Conservation (phyloP, 1,140 invertebrate species). For the Idris sp. region DNA sequence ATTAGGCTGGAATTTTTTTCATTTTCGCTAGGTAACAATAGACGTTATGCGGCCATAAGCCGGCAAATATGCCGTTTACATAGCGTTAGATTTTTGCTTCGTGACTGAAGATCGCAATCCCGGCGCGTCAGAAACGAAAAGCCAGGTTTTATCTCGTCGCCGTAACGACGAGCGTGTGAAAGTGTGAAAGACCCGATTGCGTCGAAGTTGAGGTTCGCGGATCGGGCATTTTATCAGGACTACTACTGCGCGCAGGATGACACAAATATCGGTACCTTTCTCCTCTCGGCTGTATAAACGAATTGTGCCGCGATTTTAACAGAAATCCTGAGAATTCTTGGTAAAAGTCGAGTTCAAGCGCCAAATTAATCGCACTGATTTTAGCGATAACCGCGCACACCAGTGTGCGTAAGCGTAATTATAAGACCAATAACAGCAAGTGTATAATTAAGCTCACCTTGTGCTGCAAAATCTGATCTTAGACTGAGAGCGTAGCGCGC, state of each 20-base stretch:
- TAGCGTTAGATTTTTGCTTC: constrained; percentile 21
- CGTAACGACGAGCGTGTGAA: too few relatives aligned
- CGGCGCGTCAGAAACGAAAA: too few relatives aligned
- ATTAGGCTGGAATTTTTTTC: constrained; percentile 44
- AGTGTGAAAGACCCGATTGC: too few relatives aligned
- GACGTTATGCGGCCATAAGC: constrained; percentile 19
- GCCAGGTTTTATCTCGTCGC: too few relatives aligned
- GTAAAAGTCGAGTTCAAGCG: constrained; percentile 31
- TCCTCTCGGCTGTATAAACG: constrained; percentile 55
- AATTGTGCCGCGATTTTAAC: constrained; percentile 53
- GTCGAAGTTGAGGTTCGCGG: constrained; percentile 1
- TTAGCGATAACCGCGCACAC: constrained; percentile 25
- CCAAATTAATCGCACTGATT: constrained; percentile 45
- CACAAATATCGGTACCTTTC: constrained; percentile 54
- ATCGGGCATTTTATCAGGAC: constrained; percentile 32
- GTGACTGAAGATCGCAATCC: constrained; percentile 26
- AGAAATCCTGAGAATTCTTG: constrained; percentile 44
- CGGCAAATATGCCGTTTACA: too few relatives aligned
- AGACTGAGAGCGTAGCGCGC: constrained; percentile 7
- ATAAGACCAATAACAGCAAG: constrained; percentile 13
- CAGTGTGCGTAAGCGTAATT: constrained; percentile 22
- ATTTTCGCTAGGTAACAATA: constrained; percentile 37
- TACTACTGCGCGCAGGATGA: constrained; percentile 47
- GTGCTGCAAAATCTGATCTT: constrained; percentile 19
- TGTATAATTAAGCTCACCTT: constrained; percentile 29